phyloP scores from a whole-genome alignment of 1,140 invertebrate species.

The Cherax quadricarinatus region DNA sequence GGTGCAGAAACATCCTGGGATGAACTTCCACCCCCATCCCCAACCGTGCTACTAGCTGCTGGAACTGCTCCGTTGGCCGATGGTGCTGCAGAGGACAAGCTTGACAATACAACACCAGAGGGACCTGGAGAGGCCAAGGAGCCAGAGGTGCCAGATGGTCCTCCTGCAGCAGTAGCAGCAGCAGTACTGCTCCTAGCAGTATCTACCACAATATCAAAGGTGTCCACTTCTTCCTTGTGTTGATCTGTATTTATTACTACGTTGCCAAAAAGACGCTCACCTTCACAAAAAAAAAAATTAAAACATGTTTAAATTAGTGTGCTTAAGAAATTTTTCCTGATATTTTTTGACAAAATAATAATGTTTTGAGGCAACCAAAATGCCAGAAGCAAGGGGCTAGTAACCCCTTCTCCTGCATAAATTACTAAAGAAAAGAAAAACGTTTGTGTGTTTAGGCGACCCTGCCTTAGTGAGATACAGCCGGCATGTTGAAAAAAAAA shows the following conservation, averaged over 20 bases:
- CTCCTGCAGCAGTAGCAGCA: not conserved
- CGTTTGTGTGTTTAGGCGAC: no score
- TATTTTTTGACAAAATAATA: no score
- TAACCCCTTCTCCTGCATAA: no score
- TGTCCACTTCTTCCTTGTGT: constrained; percentile 52
- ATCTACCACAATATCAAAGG: constrained; percentile 46
- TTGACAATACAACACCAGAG: not conserved
- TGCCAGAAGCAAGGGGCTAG: no score
- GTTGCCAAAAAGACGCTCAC: constrained; percentile 75
- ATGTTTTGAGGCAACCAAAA: no score
- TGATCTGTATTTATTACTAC: constrained; percentile 59
- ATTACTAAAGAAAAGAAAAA: no score
- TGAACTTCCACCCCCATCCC: not conserved
- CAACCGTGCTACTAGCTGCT: constrained; percentile 7
- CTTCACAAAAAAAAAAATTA: constrained; percentile 59
- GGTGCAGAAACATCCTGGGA: constrained; percentile 14
- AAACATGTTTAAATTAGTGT: no score
- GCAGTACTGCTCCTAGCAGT: constrained; percentile 29
- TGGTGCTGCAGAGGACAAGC: not conserved
- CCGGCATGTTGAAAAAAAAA: no score
- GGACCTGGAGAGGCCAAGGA: not conserved
- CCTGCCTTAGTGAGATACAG: no score
- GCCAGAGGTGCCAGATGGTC: not conserved
- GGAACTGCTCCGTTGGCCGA: not conserved
- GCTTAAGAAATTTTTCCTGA: no score